Evolutionary conservation across 2,888 invertebrate genomes (phyloP).

Genomic region (Melieria omissa): DNA sequence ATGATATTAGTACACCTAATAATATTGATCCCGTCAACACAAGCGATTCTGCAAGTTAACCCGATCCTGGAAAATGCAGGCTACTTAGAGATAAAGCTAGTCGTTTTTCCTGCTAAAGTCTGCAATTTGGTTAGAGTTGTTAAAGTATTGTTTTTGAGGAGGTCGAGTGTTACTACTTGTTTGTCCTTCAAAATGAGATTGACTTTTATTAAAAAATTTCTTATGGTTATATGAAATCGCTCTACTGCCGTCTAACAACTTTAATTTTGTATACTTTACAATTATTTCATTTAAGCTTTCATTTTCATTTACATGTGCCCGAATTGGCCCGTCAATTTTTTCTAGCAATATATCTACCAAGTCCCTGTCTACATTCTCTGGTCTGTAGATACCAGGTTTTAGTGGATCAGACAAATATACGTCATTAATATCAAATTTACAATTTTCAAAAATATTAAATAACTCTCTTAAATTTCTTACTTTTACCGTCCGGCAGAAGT

Average conservation of each 20-base stretch:
- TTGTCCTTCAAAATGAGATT: neutral
- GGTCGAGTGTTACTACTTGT: neutral
- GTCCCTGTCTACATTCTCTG: slow-evolving; percentile 14
- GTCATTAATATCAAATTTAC: slow-evolving; percentile 13
- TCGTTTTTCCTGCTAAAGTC: too few relatives aligned
- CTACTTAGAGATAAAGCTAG: too few relatives aligned
- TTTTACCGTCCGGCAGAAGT: too few relatives aligned
- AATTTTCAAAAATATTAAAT: too few relatives aligned
- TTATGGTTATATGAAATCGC: neutral
- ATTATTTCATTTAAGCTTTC: too few relatives aligned
- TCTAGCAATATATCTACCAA: slow-evolving; percentile 14
- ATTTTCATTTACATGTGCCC: too few relatives aligned
- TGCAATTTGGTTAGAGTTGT: too few relatives aligned
- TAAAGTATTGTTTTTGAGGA: too few relatives aligned
- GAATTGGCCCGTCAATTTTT: slow-evolving; percentile 18
- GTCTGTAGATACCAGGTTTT: slow-evolving; percentile 11
- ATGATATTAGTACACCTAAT: neutral
- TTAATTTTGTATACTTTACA: too few relatives aligned
- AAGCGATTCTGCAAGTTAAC: too few relatives aligned
- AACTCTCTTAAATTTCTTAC: too few relatives aligned
- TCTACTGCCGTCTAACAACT: neutral
- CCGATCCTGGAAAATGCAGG: too few relatives aligned
- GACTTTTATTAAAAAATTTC: neutral
- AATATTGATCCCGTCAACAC: neutral
- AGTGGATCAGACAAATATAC: slow-evolving; percentile 17